Evolutionary conservation across 2,797 vertebrate species (phyloP).

Genomic region (Acestrorhynchus altus): DNA sequence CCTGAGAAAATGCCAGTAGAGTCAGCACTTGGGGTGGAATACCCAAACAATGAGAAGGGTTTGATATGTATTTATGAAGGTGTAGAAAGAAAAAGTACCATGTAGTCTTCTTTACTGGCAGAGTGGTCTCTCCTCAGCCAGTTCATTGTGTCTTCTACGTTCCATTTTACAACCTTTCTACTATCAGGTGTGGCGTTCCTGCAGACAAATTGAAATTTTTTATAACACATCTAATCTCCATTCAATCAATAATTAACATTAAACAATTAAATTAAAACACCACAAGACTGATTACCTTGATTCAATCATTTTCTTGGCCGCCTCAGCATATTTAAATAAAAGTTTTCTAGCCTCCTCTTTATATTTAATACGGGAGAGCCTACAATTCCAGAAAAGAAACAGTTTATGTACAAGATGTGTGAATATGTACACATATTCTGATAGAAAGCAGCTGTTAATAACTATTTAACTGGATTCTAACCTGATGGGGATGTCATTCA

Average conservation of each 20-base stretch:
- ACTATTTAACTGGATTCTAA: conserved; percentile 60
- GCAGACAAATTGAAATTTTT: conserved; percentile 15
- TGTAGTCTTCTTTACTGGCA: conserved; percentile 96
- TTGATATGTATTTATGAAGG: background rate
- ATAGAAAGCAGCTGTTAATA: background rate
- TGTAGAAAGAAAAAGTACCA: conserved; percentile 72
- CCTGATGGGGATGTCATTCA: conserved; percentile 99
- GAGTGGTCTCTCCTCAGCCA: conserved; percentile 97
- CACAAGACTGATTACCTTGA: conserved; percentile 84
- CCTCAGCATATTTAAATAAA: conserved; percentile 96
- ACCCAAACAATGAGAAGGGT: background rate
- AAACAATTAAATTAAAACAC: no score
- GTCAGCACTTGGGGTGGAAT: background rate
- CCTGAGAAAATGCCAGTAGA: conserved; percentile 73
- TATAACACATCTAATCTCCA: background rate
- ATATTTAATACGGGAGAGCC: conserved; percentile 97
- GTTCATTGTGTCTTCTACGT: conserved; percentile 97
- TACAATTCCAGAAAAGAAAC: conserved; percentile 59
- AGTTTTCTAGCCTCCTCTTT: conserved; percentile 95
- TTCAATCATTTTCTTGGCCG: conserved; percentile 95
- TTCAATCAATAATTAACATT: no score
- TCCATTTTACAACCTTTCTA: conserved; percentile 98
- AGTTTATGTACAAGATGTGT: background rate
- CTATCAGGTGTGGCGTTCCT: conserved; percentile 97
- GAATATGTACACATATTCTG: background rate